These are phyloP conservation scores for Ivindomyrus marchei DNA, from an alignment of 2,113 vertebrate genomes.

Conservation along the genomic window DNA sequence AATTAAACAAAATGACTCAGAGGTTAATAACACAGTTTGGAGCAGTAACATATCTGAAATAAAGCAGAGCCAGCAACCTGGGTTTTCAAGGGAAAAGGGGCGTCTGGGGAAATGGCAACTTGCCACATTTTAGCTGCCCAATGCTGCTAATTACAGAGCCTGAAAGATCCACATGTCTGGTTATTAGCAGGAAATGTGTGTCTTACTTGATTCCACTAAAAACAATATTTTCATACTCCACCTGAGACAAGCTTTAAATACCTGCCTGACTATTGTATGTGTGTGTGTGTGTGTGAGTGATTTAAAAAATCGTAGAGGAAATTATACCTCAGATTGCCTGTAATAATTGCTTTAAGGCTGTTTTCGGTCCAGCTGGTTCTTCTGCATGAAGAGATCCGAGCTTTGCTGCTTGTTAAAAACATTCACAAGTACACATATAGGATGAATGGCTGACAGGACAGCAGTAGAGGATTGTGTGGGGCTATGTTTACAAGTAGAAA, in stretches of 20 bases:
- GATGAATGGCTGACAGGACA: slow-evolving; percentile 34
- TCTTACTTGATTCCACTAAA: slow-evolving; percentile 58
- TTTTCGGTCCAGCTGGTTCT: slow-evolving; percentile 76
- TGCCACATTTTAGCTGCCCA: slow-evolving; percentile 73
- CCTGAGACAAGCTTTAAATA: slow-evolving; percentile 82
- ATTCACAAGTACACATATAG: slow-evolving; percentile 65
- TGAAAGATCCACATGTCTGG: slow-evolving; percentile 74
- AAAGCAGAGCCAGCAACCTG: slow-evolving; percentile 18
- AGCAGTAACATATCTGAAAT: not conserved
- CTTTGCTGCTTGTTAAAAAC: slow-evolving; percentile 75
- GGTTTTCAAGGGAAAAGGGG: slow-evolving; percentile 21
- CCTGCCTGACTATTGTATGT: slow-evolving; percentile 72
- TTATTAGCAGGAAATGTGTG: slow-evolving; percentile 73
- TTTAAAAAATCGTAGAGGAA: slow-evolving; percentile 76
- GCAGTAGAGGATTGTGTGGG: slow-evolving; percentile 27
- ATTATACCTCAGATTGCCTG: slow-evolving; percentile 80
- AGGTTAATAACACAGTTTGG: slow-evolving; percentile 22
- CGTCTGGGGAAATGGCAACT: slow-evolving; percentile 61
- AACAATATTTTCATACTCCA: slow-evolving; percentile 81
- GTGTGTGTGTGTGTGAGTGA: slow-evolving; percentile 24
- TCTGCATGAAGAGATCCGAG: slow-evolving; percentile 74
- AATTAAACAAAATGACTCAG: slow-evolving; percentile 27
- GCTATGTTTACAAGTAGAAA: slow-evolving; percentile 26
- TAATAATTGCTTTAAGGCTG: slow-evolving; percentile 82
- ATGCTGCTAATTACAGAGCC: slow-evolving; percentile 79